Evolutionary conservation across 2,113 vertebrate species (phyloP).

Genomic region (Podarcis cretensis): DNA sequence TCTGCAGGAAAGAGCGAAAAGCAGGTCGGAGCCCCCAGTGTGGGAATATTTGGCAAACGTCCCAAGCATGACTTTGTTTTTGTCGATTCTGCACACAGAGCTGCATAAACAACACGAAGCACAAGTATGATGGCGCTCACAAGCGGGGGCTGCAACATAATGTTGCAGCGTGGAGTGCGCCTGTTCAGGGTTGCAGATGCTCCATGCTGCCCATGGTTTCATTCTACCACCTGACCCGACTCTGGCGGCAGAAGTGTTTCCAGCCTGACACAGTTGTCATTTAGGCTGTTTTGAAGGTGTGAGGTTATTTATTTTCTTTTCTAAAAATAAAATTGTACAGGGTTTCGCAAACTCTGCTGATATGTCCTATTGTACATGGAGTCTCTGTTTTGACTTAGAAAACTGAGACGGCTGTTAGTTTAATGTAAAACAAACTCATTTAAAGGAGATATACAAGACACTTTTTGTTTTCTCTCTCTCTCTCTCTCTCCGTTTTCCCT

Average conservation of each 20-base stretch:
- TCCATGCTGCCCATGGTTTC: no score
- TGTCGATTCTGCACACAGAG: background rate
- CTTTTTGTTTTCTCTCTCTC: no score
- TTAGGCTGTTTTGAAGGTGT: background rate
- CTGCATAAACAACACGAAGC: background rate
- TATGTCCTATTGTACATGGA: background rate
- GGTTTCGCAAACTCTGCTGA: background rate
- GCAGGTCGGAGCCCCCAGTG: background rate
- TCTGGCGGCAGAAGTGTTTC: no score
- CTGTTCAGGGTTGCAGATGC: background rate
- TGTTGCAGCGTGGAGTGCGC: background rate
- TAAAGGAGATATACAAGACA: no score
- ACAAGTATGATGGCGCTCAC: background rate
- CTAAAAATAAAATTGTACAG: background rate
- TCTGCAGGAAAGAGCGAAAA: slow-evolving; percentile 16
- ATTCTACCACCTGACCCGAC: no score
- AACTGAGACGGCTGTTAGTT: background rate
- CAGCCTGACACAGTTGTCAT: background rate
- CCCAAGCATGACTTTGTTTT: background rate
- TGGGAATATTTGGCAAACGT: background rate
- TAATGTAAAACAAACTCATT: no score
- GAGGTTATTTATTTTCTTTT: background rate
- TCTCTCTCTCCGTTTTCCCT: no score
- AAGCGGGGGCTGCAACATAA: background rate
- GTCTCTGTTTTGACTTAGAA: background rate